These are phyloP conservation scores for Busseola fusca DNA, from an alignment of 2,888 invertebrate species.

Conservation along the genomic window DNA sequence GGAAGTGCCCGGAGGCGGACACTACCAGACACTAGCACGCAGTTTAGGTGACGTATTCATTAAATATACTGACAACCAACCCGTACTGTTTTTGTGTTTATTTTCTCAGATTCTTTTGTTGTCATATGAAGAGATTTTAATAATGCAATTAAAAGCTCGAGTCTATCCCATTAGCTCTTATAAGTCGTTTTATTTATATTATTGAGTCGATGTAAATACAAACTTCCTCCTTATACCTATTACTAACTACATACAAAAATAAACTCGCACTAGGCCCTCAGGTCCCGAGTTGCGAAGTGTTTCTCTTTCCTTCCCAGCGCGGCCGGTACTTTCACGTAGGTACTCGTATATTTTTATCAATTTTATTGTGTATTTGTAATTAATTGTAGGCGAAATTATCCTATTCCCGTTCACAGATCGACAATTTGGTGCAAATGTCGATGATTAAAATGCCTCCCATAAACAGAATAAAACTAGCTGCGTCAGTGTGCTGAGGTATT, in stretches of 20 bases:
- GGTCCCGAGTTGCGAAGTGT: background rate
- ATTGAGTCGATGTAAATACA: background rate
- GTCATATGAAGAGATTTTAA: background rate
- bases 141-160: background rate
- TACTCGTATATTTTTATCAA: background rate
- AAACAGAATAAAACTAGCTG: background rate
- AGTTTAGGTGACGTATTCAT: slow-evolving; percentile 28
- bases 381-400: background rate
- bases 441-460: background rate
- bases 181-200: background rate
- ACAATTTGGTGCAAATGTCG: background rate
- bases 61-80: slow-evolving; percentile 26
- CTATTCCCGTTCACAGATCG: background rate
- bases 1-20: slow-evolving; percentile 6
- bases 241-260: too few species aligned
- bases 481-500: background rate
- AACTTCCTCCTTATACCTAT: background rate
- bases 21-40: background rate
- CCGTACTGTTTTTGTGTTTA: background rate
- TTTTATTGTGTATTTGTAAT: background rate
- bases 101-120: slow-evolving; percentile 2
- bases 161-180: background rate
- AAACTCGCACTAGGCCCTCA: too few species aligned
- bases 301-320: background rate
- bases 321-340: too few species aligned